A percentile compares a stretch with the other conserved stretches of the same genome.
Evolutionary conservation across 2,888 invertebrate species (phyloP).

Genomic region (Yponomeuta evonymella): DNA sequence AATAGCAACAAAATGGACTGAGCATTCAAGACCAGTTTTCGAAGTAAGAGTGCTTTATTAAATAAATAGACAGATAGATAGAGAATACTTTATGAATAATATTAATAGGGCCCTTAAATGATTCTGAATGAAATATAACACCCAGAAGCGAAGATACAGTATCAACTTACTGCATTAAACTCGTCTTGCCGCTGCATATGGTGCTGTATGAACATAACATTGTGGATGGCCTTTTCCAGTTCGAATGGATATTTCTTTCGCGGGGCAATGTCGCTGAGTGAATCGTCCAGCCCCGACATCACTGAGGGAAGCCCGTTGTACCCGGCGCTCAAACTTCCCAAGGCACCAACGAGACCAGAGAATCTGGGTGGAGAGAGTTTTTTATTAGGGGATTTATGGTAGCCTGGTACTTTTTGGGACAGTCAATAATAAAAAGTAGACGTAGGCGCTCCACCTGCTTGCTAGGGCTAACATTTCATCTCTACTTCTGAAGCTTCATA

Average conservation of each 20-base stretch:
- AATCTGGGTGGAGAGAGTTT: constrained; percentile 66
- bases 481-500: no score
- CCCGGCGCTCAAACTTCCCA: constrained; percentile 79
- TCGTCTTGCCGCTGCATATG: constrained; percentile 96
- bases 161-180: constrained; percentile 89
- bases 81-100: no score
- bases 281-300: constrained; percentile 89
- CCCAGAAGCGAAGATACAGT: not conserved
- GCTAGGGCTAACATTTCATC: no score
- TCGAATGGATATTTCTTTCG: constrained; percentile 94
- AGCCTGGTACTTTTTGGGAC: not conserved
- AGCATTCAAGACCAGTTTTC: no score
- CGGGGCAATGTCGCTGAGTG: constrained; percentile 85
- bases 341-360: constrained; percentile 83
- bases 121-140: no score
- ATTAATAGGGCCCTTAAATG: no score
- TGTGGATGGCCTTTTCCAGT: constrained; percentile 94
- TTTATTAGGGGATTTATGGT: not conserved
- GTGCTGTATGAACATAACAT: constrained; percentile 96
- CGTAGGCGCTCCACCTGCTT: no score
- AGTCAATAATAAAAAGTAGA: no score
- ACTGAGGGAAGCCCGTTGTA: constrained; percentile 90
- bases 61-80: no score
- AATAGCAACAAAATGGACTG: not conserved
- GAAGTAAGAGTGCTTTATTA: no score